These are phyloP conservation scores for Anableps anableps DNA, from an alignment of 2,797 vertebrate species.

Conservation along the genomic window DNA sequence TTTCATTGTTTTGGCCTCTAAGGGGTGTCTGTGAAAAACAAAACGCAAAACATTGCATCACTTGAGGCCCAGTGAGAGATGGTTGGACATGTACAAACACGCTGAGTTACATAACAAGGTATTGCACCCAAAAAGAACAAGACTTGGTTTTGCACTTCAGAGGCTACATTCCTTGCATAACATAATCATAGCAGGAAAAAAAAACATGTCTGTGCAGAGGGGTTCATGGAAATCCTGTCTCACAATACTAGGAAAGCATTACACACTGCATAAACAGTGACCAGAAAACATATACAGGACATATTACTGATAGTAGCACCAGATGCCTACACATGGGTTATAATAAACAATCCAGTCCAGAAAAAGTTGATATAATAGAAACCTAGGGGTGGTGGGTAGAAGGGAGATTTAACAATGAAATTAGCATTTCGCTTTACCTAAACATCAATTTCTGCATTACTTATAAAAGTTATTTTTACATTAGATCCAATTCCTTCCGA, in stretches of 20 bases:
- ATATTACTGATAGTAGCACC: background rate
- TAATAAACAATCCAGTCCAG: background rate
- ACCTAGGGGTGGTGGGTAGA: background rate
- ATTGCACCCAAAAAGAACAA: slow-evolving; percentile 7
- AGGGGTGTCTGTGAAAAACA: slow-evolving; percentile 66
- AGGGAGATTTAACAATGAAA: too few relatives aligned
- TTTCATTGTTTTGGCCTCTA: slow-evolving; percentile 65
- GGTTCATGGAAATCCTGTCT: slow-evolving; percentile 1
- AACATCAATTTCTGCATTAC: background rate
- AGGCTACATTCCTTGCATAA: slow-evolving; percentile 10
- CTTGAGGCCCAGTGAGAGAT: background rate
- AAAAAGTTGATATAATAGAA: background rate
- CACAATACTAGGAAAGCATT: background rate
- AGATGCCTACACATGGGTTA: background rate
- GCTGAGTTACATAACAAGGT: slow-evolving; percentile 23
- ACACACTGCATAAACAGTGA: slow-evolving; percentile 2
- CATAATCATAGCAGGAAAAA: slow-evolving; percentile 1
- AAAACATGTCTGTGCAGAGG: slow-evolving; percentile 10
- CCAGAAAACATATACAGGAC: background rate
- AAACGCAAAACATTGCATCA: slow-evolving; percentile 14
- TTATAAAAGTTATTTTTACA: background rate
- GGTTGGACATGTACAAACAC: slow-evolving; percentile 32
- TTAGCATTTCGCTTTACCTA: background rate
- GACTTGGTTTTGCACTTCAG: background rate
- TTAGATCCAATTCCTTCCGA: background rate